Conservation (phyloP, 2,113 vertebrate genomes). For the Phalacrocorax brasilianus region DNA sequence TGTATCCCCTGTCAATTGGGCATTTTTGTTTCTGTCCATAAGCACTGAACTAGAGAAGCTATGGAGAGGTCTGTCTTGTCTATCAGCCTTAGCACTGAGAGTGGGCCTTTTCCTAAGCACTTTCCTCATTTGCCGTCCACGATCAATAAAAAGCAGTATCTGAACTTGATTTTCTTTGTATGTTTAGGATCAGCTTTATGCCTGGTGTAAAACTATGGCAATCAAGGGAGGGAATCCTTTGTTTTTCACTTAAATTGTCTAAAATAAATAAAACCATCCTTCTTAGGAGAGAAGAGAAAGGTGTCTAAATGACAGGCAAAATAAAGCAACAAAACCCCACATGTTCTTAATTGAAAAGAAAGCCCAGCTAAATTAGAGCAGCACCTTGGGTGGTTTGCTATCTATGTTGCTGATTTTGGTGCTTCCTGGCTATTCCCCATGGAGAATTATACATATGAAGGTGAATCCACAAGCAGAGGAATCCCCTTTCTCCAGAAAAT, state of each 20-base stretch:
- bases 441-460: background rate
- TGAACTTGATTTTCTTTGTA: background rate
- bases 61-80: background rate
- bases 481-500: background rate
- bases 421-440: background rate
- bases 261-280: background rate
- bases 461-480: background rate
- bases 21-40: background rate
- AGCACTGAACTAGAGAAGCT: background rate
- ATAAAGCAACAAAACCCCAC: background rate
- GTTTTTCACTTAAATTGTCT: background rate
- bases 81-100: background rate
- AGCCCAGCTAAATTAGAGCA: background rate
- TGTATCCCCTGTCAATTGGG: background rate
- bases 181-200: background rate
- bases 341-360: slow-evolving; percentile 11
- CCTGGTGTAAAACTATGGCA: background rate
- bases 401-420: background rate
- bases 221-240: background rate
- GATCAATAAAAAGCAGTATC: background rate
- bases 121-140: background rate
- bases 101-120: background rate
- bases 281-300: background rate
- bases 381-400: background rate
- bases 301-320: background rate